Base-by-base conservation (phyloP, 2,888 invertebrate species). In the Drosophila niveifrons region DNA sequence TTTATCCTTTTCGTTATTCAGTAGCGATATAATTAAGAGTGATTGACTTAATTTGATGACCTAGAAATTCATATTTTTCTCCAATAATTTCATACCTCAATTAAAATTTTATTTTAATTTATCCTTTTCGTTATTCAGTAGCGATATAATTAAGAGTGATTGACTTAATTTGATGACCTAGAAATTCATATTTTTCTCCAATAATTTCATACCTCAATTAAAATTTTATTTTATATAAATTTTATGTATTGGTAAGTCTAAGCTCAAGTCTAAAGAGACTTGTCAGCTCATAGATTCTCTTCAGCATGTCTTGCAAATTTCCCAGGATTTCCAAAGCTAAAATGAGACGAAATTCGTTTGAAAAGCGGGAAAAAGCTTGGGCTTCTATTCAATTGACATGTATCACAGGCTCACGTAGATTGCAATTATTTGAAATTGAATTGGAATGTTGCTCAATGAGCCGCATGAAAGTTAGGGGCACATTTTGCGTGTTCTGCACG, bases 351-450 rank as follows among this genome's bases (percentile, higher is more conserved):
- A 17, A 8, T 2, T 10, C 31, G 31, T 10, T 3, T n/a, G 46
- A 2, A n/a, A 17, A 17, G 10, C 18, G 17, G 2, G 23, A 23
- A 15, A 39, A 29, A 29, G n/a, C 28, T n/a, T 17, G 8, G 17
- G 11, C 11, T 43, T 39, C 18, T 7, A 44, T 47, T 31, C 44
- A 44, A 59, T 48, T 65, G 58, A 46, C 51, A 34, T 52, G 56
- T 50, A 46, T 53, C 36, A 7, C 39, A 51, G 72, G 17, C 29
- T 47, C 57, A 69, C 70, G 72, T 70, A 52, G 56, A 52, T 51
- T 58, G 66, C 80, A 85, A 88, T 85, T 88, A 86, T 68, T 67
- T 57, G 63, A 78, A 83, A 88, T 83, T 70, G 78, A 88, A 85
- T 86, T 75, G 83, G 72, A 82, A 68, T 48, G 71, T 63, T 70